Conservation (phyloP, 2,888 invertebrate genomes). For the Orchesellides sinensis region DNA sequence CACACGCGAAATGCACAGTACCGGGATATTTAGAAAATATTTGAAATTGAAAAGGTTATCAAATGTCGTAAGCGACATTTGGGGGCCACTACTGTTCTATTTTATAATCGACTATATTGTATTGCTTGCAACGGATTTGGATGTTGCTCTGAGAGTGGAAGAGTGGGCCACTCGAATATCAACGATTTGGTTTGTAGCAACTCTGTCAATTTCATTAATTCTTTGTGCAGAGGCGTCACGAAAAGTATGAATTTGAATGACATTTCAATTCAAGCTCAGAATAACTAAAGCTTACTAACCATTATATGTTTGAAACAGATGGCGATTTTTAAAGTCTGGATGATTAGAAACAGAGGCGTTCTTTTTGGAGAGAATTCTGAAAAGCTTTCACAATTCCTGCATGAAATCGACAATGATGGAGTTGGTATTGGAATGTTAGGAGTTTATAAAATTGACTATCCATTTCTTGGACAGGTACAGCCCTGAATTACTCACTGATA, state of each 20-base stretch:
- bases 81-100: slow-evolving; percentile 12
- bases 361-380: not conserved
- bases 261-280: not conserved
- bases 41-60: not conserved
- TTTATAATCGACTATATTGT: slow-evolving; percentile 28
- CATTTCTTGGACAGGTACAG: slow-evolving; percentile 35
- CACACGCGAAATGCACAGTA: not conserved
- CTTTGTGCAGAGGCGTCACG: slow-evolving; percentile 20
- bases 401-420: slow-evolving; percentile 16
- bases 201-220: slow-evolving; percentile 9
- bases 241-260: slow-evolving; percentile 1
- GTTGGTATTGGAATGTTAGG: slow-evolving; percentile 19
- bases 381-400: not conserved
- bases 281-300: not conserved
- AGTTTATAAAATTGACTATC: slow-evolving; percentile 29
- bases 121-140: slow-evolving; percentile 29
- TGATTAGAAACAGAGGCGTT: slow-evolving; percentile 4
- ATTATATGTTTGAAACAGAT: slow-evolving; percentile 15
- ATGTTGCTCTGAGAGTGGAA: slow-evolving; percentile 8
- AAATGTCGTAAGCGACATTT: slow-evolving; percentile 14
- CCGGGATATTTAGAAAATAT: not conserved
- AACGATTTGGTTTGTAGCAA: slow-evolving; percentile 28
- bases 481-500: too few species aligned
- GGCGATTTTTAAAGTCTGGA: slow-evolving; percentile 19
- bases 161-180: slow-evolving; percentile 5